Base-by-base conservation (phyloP, 2,888 invertebrate genomes). In the Panzeria rudis region DNA sequence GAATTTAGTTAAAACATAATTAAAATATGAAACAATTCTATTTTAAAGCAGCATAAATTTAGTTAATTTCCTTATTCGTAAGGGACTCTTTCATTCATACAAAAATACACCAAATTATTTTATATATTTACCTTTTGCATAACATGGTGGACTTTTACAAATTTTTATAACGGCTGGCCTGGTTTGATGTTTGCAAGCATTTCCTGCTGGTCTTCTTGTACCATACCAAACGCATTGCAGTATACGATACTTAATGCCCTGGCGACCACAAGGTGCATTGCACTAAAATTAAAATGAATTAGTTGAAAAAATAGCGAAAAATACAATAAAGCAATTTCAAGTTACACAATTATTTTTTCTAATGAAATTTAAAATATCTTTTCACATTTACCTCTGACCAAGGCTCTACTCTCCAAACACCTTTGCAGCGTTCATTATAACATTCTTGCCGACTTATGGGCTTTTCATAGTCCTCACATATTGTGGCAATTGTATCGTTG, bases 141-240 rank as follows among this genome's bases (percentile, higher is more conserved):
- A 92, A 91, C 97, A 97, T 5, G 95, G 93, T 72, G 94, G 93
- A 84, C 96, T 95, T 89, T 94, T 94, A 92, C 98, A 98, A 38
- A 94, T 93, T 91, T 96, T 96, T 93, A 95, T 95, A 47, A 97
- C 96, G 6, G 94, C 93, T 0, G 98, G 98, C 72, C 97, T 94
- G 0, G 95, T 94, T 88, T 96, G 93, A 83, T 95, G 95, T 87
- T 95, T 95, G 92, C 99, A 99, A 17, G 97, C 97, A 86, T 96
- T 96, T 17, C 96, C 97, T 8, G 98, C 98, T 38, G 97, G 95
- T 89, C 95, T 95, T 88, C 95, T 96, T 23, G 96, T 96, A 7
- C 96, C 96, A 88, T 95, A 96, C 99, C 98, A 99, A 86, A 98
- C 97, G 93, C 99, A 99, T 89, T 97, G 97, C 78, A 99, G 93